Conservation (phyloP, 2,113 vertebrate species). For the Suricata suricatta region DNA sequence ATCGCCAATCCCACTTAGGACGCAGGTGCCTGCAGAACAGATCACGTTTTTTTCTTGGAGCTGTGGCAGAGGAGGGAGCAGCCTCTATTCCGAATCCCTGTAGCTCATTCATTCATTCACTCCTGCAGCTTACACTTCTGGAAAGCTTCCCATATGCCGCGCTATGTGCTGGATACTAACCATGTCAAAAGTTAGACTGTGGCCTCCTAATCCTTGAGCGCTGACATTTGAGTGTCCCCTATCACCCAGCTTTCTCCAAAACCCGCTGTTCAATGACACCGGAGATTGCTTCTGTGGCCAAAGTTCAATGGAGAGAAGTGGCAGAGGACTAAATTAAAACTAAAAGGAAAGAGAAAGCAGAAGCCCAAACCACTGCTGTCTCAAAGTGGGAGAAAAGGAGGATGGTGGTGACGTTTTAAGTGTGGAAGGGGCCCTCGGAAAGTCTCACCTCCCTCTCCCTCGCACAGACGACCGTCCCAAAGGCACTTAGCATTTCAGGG, state of each 20-base stretch:
- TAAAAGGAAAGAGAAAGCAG: conserved; percentile 67
- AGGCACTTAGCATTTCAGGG: not conserved
- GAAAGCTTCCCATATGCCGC: not conserved
- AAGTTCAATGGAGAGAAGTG: conserved; percentile 25
- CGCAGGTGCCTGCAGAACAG: not conserved
- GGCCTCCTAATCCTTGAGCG: not conserved
- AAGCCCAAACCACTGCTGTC: not conserved
- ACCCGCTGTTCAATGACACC: not conserved
- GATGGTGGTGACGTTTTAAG: not conserved
- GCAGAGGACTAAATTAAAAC: not conserved
- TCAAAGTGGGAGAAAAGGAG: not conserved
- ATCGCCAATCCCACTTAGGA: not conserved
- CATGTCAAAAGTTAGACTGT: not conserved
- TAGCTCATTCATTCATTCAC: not conserved
- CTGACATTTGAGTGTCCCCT: not conserved
- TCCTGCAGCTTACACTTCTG: not conserved
- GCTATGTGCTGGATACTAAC: not conserved
- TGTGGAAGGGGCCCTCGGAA: conserved; percentile 1
- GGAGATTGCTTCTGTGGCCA: not conserved
- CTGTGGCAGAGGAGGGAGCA: no score
- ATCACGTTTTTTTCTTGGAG: not conserved
- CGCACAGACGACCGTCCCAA: not conserved
- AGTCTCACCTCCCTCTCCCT: conserved; percentile 26
- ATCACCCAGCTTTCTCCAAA: not conserved
- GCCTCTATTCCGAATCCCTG: not conserved